Evolutionary conservation across 2,797 vertebrate species (phyloP).

Genomic region (Pseudomugil gertrudae): DNA sequence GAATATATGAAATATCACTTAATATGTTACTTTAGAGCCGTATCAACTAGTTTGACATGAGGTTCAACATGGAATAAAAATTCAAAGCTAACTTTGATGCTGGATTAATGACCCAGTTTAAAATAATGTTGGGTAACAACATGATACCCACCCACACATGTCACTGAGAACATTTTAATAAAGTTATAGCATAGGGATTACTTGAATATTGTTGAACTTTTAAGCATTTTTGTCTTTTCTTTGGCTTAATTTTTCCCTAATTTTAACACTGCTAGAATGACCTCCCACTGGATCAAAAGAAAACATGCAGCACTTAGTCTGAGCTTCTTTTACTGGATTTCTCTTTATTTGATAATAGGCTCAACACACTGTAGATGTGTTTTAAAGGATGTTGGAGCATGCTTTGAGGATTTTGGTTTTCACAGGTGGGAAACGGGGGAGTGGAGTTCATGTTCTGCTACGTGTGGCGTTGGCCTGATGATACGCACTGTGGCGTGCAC

Average conservation of each 20-base stretch:
- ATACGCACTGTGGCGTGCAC: slow-evolving; percentile 89
- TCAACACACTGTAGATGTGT: slow-evolving; percentile 1
- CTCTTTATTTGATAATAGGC: slow-evolving; percentile 10
- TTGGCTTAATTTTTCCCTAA: slow-evolving; percentile 46
- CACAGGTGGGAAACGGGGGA: slow-evolving; percentile 90
- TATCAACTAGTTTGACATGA: slow-evolving; percentile 14
- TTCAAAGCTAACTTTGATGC: slow-evolving; percentile 34
- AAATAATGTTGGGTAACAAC: slow-evolving; percentile 38
- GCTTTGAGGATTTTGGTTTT: slow-evolving; percentile 22
- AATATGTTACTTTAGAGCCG: slow-evolving; percentile 55
- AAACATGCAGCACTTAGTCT: slow-evolving; percentile 32
- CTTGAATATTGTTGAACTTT: slow-evolving; percentile 48
- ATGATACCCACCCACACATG: slow-evolving; percentile 39
- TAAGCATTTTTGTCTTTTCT: slow-evolving; percentile 38
- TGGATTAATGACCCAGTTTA: slow-evolving; percentile 33
- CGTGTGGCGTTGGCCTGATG: slow-evolving; percentile 93
- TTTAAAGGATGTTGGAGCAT: neutral
- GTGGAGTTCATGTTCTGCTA: slow-evolving; percentile 93
- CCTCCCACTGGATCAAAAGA: slow-evolving; percentile 35
- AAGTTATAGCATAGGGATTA: slow-evolving; percentile 35
- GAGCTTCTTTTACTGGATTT: slow-evolving; percentile 32
- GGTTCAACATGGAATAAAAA: slow-evolving; percentile 34
- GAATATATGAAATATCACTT: slow-evolving; percentile 68
- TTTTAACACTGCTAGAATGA: slow-evolving; percentile 52
- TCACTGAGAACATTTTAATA: slow-evolving; percentile 34